Conservation (phyloP, 2,113 vertebrate genomes). For the Chaetodon auriga region DNA sequence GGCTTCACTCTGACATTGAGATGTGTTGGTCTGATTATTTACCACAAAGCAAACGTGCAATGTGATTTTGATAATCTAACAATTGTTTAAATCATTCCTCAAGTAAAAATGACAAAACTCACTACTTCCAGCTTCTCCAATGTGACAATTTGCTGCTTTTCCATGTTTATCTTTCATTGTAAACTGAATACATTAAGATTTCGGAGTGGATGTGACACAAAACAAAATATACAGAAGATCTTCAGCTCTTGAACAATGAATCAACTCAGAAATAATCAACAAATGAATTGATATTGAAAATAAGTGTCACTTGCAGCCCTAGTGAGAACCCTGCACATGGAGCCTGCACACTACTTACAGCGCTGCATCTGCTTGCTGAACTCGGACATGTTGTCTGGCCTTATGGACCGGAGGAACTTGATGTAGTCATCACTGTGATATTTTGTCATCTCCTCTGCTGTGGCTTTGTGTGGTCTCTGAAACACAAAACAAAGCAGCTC, state of each 20-base stretch:
- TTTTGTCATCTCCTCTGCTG: conserved; percentile 97
- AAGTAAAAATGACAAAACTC: no score
- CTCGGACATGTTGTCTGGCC: conserved; percentile 98
- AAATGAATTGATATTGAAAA: not conserved
- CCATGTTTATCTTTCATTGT: not conserved
- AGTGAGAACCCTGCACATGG: not conserved
- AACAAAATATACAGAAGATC: not conserved
- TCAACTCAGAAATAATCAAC: not conserved
- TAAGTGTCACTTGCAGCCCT: no score
- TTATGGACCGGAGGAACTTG: conserved; percentile 94
- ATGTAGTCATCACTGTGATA: conserved; percentile 99
- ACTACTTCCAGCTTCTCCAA: no score
- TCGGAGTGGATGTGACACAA: not conserved
- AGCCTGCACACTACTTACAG: conserved; percentile 84
- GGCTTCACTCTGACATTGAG: no score
- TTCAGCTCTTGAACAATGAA: not conserved
- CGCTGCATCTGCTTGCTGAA: conserved; percentile 99
- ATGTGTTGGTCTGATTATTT: no score
- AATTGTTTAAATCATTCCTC: no score
- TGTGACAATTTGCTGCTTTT: no score
- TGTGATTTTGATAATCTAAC: no score
- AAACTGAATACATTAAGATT: not conserved
- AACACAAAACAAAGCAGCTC: not conserved
- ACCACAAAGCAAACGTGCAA: no score
- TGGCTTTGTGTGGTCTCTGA: conserved; percentile 97